Base-by-base conservation (phyloP, 1,140 invertebrate species). In the Lamellibrachia luymesi region DNA sequence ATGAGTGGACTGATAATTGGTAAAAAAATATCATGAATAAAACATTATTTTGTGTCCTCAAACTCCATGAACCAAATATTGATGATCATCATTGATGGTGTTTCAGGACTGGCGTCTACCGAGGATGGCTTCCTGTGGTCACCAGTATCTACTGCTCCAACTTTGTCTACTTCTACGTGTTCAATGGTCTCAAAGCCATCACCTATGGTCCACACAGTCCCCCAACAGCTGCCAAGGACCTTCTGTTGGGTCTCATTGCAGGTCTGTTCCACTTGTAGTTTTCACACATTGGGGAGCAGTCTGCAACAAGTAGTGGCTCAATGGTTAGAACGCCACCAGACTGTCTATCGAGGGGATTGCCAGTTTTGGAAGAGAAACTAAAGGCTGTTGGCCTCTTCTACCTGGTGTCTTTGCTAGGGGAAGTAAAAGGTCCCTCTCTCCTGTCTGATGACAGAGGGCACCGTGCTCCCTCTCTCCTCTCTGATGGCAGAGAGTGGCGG, bases 151-250 rank as follows among this genome's bases (percentile, higher is more conserved):
- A 98, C 95, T 97, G 97, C 92, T 98, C 98, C 91, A 98, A 98
- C 96, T 99, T 99, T 97, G 98, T 99, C 25, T 99, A 99, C 96
- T 99, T 99, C 95, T 99, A 99, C 95, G 97, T 98, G 94, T 99
- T 98, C 95, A 98, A 99, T 96, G 97, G 97, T 4, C 96, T 99
- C 8, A 98, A 98, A 95, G 96, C 97, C 91, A 93, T 97, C n/a
- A 93, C 95, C 4, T 95, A 96, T 93, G 94, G 92, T 2, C 94
- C 94, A 93, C 95, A 51, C 94, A 96, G 10, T 92, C 96, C 97
- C 92, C 96, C 97, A 94, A 97, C 97, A 90, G 97, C 98, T 7
- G 93, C 97, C 1, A 97, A 97, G 94, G 98, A 99, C 96, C 96
- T 99, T n/a, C 94, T 98, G 22, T 95, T 98, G 90, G 98, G 98